phyloP scores from a whole-genome alignment of 2,888 invertebrate genomes.

The Campoletis raptor region DNA sequence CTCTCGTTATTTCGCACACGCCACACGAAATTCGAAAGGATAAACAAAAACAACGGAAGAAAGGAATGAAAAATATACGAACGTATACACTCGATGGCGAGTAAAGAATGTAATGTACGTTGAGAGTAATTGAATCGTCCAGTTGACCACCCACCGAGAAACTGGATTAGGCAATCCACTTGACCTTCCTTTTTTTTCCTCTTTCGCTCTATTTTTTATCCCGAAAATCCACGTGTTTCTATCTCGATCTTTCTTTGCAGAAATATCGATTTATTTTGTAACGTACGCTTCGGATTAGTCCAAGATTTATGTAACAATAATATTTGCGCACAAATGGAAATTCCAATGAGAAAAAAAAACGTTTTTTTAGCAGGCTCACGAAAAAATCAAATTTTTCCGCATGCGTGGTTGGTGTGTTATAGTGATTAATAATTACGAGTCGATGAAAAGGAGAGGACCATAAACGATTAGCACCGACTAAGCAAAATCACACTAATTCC shows the following conservation, averaged over 20 bases:
- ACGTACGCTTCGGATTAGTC: not conserved
- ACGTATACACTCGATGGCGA: not conserved
- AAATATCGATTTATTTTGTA: not conserved
- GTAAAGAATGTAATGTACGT: constrained; percentile 34
- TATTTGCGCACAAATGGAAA: not conserved
- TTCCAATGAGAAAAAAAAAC: not conserved
- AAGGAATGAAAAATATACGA: constrained; percentile 17
- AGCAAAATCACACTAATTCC: not conserved
- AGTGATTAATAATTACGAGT: not conserved
- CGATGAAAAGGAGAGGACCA: not conserved
- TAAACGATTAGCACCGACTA: not conserved
- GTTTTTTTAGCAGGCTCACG: too few relatives aligned
- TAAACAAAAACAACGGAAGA: constrained; percentile 18
- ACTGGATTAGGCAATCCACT: constrained; percentile 62
- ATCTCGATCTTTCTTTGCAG: not conserved
- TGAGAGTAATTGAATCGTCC: constrained; percentile 53
- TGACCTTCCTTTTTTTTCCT: constrained; percentile 16
- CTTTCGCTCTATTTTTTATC: constrained; percentile 12
- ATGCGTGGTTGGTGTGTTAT: not conserved
- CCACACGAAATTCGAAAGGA: not conserved
- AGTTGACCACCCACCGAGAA: constrained; percentile 49
- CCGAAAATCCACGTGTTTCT: constrained; percentile 22
- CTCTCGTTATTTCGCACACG: constrained; percentile 3
- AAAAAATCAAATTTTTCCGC: too few relatives aligned
- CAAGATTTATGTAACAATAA: not conserved